phyloP scores from a whole-genome alignment of 2,888 invertebrate genomes.

The Xiphydria camelus region DNA sequence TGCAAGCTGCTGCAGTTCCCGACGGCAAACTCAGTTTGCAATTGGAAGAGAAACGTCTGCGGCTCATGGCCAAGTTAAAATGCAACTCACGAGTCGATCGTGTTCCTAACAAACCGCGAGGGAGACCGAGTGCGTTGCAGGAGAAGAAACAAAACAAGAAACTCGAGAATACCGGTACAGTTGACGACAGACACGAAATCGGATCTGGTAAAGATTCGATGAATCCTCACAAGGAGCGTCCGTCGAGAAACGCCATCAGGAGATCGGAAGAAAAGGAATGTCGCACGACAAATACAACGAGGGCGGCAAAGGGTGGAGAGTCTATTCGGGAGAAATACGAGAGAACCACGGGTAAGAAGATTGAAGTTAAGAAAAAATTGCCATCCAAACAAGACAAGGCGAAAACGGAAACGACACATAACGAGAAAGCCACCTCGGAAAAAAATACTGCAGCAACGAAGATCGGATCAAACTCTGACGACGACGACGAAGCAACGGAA shows the following conservation, averaged over 20 bases:
- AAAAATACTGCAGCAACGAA: no score
- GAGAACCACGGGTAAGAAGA: conserved; percentile 1
- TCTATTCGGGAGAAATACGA: not conserved
- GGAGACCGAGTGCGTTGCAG: conserved; percentile 12
- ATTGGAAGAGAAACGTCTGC: conserved; percentile 44
- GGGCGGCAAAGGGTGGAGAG: conserved; percentile 7
- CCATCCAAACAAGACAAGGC: no score
- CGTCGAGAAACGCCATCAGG: not conserved
- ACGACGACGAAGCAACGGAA: no score
- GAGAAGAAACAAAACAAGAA: conserved; percentile 4
- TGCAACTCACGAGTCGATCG: no score
- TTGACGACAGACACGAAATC: not conserved
- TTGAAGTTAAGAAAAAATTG: no score
- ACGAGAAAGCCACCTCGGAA: no score
- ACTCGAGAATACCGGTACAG: not conserved
- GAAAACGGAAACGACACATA: no score
- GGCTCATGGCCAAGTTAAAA: conserved; percentile 40
- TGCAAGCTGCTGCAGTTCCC: conserved; percentile 5
- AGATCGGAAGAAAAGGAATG: conserved; percentile 1
- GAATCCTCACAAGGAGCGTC: conserved; percentile 4
- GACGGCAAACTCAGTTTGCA: conserved; percentile 28
- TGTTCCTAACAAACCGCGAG: conserved; percentile 10
- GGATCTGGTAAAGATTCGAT: conserved; percentile 4
- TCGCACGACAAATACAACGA: no score
- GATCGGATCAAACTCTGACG: no score